These are phyloP conservation scores for Perca flavescens DNA, from an alignment of 2,113 vertebrate species.

Conservation along the genomic window DNA sequence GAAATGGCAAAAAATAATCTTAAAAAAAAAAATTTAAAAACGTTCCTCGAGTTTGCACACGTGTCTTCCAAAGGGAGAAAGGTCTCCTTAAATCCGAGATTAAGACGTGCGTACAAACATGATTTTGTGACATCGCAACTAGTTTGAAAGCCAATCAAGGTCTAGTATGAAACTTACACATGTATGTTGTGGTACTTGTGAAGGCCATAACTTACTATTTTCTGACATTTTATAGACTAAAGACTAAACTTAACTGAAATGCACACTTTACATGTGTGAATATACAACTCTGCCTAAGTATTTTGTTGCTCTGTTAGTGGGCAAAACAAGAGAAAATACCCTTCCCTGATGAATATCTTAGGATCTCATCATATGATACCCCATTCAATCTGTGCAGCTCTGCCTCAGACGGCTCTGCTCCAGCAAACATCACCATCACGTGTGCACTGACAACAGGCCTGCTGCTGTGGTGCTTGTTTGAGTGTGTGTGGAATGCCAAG, in stretches of 20 bases:
- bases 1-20: no score
- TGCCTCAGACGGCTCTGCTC: constrained; percentile 25
- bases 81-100: background rate
- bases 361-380: constrained; percentile 18
- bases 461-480: constrained; percentile 21
- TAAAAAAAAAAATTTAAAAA: no score
- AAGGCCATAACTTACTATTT: background rate
- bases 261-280: background rate
- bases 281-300: background rate
- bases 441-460: constrained; percentile 25
- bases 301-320: background rate
- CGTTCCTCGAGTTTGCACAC: background rate
- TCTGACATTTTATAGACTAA: background rate
- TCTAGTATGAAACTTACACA: background rate
- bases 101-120: background rate
- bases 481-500: constrained; percentile 48
- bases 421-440: constrained; percentile 41
- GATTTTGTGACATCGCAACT: background rate
- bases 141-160: background rate
- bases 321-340: background rate
- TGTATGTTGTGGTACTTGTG: background rate
- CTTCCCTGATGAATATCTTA: background rate
- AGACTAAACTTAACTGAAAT: background rate
- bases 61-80: background rate
- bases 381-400: constrained; percentile 3